phyloP scores from a whole-genome alignment of 2,113 vertebrate species.

The Eretmodus cyanostictus region DNA sequence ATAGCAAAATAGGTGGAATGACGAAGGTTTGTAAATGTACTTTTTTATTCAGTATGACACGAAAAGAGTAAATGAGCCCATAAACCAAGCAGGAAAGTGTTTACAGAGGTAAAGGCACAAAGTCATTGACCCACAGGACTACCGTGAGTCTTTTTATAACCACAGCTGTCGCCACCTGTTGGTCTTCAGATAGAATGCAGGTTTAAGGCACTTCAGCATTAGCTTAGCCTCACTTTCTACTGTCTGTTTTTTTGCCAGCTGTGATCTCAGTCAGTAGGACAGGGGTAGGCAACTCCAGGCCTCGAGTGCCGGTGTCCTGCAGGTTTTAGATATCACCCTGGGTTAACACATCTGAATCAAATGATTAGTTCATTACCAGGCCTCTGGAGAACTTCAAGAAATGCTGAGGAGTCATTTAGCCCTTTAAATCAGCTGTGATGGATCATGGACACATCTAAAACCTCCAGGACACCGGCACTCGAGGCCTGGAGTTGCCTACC shows the following conservation, averaged over 20 bases:
- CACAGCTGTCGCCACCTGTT: neutral
- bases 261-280: neutral
- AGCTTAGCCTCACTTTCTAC: neutral
- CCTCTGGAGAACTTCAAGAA: neutral
- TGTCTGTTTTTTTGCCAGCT: neutral
- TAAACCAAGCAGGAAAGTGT: neutral
- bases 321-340: neutral
- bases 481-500: neutral
- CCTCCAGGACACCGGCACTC: neutral
- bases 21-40: neutral
- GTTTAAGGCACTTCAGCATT: neutral
- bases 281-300: neutral
- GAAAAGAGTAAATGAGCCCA: neutral
- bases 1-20: neutral
- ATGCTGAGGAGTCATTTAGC: neutral
- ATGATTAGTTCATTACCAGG: neutral
- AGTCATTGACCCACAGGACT: neutral
- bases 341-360: neutral
- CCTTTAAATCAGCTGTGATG: neutral
- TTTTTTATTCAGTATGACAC: neutral
- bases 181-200: neutral
- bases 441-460: neutral
- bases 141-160: accelerated
- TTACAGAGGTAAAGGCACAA: neutral
- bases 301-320: accelerated